Conservation (phyloP, 2,113 vertebrate species). For the Maccullochella peelii region DNA sequence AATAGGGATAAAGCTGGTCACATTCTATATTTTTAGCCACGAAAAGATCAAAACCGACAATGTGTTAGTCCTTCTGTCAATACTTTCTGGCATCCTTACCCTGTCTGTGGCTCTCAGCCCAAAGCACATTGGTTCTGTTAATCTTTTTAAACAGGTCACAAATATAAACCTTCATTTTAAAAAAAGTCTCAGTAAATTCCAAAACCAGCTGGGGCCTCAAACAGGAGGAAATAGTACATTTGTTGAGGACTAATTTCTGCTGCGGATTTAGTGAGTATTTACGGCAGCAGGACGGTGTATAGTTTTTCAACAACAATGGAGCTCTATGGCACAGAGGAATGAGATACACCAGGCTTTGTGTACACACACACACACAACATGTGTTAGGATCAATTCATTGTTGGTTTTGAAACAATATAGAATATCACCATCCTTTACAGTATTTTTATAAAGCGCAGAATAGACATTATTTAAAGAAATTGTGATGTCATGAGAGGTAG, state of each 20-base stretch:
- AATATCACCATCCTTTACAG: background rate
- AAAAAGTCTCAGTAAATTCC: no score
- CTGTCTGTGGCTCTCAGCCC: no score
- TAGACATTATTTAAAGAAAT: background rate
- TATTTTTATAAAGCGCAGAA: background rate
- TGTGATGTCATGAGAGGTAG: no score
- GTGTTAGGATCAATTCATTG: background rate
- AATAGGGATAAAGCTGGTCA: background rate
- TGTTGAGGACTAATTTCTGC: background rate
- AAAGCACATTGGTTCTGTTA: background rate
- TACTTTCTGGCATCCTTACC: background rate
- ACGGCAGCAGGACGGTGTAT: background rate
- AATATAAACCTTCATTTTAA: background rate
- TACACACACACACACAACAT: background rate
- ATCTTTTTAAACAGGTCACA: background rate
- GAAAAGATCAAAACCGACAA: background rate
- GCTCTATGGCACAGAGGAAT: no score
- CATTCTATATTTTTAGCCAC: background rate
- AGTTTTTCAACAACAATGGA: no score
- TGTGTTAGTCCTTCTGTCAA: no score
- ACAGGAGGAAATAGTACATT: background rate
- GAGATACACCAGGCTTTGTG: background rate
- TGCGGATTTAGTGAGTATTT: background rate
- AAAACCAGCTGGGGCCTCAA: background rate
- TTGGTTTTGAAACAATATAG: background rate